Base-by-base conservation (phyloP, 2,797 vertebrate species). In the Paramormyrops hopkinsi region DNA sequence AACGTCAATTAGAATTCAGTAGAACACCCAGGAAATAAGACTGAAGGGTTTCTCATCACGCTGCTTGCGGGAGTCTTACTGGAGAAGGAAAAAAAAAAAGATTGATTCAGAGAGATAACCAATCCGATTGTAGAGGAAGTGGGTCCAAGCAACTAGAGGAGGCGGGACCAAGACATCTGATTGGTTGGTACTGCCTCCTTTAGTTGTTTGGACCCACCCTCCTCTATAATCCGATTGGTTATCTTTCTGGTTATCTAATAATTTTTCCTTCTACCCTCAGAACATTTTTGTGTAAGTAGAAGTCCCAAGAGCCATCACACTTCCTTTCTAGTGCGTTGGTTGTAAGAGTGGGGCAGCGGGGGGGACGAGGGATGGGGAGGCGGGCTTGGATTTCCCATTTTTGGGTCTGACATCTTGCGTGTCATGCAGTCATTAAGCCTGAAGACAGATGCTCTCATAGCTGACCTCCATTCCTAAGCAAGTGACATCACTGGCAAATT, bases 401-500 rank as follows among this genome's bases (percentile, higher is more conserved):
- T 65, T 65, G 25, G 33, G 11, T 29, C 29, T 37, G 17, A 48
- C 14, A 48, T 19, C 19, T 41, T 83, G 79, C 3, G 1, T 22
- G 44, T 83, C 19, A 83, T 83, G 44, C 79, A 8, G 2, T 46
- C 19, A 41, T 83, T 44, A 44, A 83, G 19, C 19, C 19, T 83
- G 79, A 83, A 83, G 79, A 8, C 37, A 48, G n/a, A 48, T 4
- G 17, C 44, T 83, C 6, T 48, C 41, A 41, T 9, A n/a, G 37
- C 19, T 17, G 37, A 22, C 48, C 5, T 86, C 12, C 25, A 25
- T 54, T 56, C 51, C 25, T 54, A 22, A 41, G 37, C 3, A 29
- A 88, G 53, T 56, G 19, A 79, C 19, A 87, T 89, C 65, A 89
- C 85, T 53, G 59, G 14, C 76, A 50, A 88, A 65, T 89, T 88